Evolutionary conservation across 53 echinoderm and acorn worm species (phyloP).

Genomic region (Actinopyga echinites): DNA sequence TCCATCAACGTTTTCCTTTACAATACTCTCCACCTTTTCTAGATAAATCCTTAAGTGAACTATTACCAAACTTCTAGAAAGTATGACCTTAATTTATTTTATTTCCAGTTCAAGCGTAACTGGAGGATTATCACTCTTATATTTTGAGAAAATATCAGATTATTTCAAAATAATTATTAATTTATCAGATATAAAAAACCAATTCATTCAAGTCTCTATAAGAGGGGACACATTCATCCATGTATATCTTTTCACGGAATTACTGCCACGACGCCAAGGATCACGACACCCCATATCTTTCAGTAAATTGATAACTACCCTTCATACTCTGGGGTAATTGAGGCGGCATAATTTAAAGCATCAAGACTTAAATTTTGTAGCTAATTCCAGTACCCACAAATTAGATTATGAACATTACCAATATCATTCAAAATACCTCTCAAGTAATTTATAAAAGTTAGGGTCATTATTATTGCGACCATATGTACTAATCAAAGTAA

Average conservation of each 20-base stretch:
- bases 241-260: background rate
- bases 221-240: constrained; percentile 16
- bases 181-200: constrained; percentile 15
- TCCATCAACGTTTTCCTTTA: too few relatives aligned
- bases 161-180: background rate
- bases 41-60: background rate
- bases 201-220: constrained; percentile 8
- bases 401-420: too few relatives aligned
- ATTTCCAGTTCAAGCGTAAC: background rate
- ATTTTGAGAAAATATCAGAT: constrained; percentile 1
- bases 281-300: constrained; percentile 4
- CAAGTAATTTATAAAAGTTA: too few relatives aligned
- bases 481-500: too few relatives aligned
- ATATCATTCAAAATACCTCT: too few relatives aligned
- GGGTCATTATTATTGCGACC: too few relatives aligned
- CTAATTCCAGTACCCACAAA: too few relatives aligned
- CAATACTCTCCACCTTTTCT: too few relatives aligned
- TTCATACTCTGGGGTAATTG: background rate
- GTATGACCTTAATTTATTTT: background rate
- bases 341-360: background rate
- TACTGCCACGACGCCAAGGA: background rate
- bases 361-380: background rate
- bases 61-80: background rate
- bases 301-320: background rate
- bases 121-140: background rate